Base-by-base conservation (phyloP, 2,888 invertebrate genomes). In the Andrena flavipes region DNA sequence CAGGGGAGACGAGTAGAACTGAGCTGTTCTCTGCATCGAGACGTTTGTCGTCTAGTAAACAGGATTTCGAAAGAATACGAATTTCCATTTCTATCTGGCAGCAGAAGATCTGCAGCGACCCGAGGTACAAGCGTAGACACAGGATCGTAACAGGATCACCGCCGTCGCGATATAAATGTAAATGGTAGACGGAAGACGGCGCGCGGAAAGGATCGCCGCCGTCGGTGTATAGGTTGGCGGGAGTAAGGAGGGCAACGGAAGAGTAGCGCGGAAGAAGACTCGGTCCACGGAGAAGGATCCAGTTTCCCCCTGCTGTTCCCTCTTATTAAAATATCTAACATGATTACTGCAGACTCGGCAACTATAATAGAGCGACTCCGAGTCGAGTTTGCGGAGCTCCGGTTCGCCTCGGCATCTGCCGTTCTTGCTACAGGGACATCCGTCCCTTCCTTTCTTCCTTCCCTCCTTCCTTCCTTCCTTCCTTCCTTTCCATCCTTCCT, bases 301-400 rank as follows among this genome's bases (percentile, higher is more conserved):
- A 84, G 89, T 90, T 89, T 88, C 90, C 81, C 83, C 83, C 80
- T 77, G 87, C 86, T 88, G 88, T 88, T 90, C 89, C 86, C 90
- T 91, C 91, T 93, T 93, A 92, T 92, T 93, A 93, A 93, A 92
- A 93, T 92, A 92, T 92, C 92, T 92, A 92, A 93, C 91, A 88
- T 90, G 91, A 92, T 93, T 93, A 92, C 92, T 86, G 88, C 89
- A 89, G 91, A 92, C 90, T 91, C 91, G 90, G 91, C 89, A 92
- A 92, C 92, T 92, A 91, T 91, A 91, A 92, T 91, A 88, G 91
- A 92, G 89, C 90, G 88, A 90, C 89, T 91, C 82, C 75, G 73
- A 85, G 78, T 79, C 79, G 87, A 91, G 90, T 90, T 91, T 84
- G 82, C 84, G 71, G 76, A 84, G 83, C 79, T 71, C 82, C 74